Base-by-base conservation (phyloP, 2,113 vertebrate species). In the Platichthys stellatus region DNA sequence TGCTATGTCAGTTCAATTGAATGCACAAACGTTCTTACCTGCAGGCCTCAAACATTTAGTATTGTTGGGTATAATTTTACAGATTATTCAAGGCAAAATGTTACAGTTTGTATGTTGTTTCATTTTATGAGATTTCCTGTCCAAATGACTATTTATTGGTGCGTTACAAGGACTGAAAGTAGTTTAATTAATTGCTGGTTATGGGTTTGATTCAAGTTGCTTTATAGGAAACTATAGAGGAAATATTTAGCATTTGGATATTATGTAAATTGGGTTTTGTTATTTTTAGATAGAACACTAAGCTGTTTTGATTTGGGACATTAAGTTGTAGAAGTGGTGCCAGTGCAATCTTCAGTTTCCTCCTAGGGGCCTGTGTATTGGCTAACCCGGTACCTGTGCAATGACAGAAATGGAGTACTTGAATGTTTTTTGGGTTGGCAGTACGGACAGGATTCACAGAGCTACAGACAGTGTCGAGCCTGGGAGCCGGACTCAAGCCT, bases 321-420 rank as follows among this genome's bases (percentile, higher is more conserved):
- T 60, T 24, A 15, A 8, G 24, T 63, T 72, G 51, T 61, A 38
- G 35, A 38, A 53, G 60, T 63, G 60, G 67, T 83, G 76, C 73
- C 73, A 56, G 63, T 85, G 81, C 69, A 76, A 26, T 80, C 81
- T 70, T 66, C 18, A 20, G 5, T 77, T 61, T 81, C 67, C 53
- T 73, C 73, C 56, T 9, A 77, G 79, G 72, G 72, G 86, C 82
- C 76, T 89, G 82, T 77, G 84, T 71, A 77, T 81, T 81, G 85
- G 80, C 88, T 82, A 64, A 90, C 89, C 89, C 81, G 74, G 86
- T 89, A 90, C 89, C 93, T 89, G 92, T 91, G 90, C 87, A 87
- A 94, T 90, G 93, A 92, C 88, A 91, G 91, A 89, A 91, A 90
- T 90, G 73, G 78, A 81, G 76, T 86, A 91, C 94, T 94, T 95